Evolutionary conservation across 2,797 vertebrate genomes (phyloP), one percentile per base, ranked within the genome.

Genomic region (Cetoscarus ocellatus): DNA sequence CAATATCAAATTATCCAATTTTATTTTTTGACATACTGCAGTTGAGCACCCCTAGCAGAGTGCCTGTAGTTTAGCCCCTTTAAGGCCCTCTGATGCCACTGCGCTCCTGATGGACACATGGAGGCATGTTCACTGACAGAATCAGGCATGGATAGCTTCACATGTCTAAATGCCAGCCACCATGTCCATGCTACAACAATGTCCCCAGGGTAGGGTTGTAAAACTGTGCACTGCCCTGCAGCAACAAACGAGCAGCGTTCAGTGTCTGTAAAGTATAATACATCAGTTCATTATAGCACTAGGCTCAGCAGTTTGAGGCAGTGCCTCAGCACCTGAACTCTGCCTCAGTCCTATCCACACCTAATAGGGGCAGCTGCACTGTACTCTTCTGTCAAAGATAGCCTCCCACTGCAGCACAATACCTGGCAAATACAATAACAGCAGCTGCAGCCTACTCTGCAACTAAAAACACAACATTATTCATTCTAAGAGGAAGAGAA

Each of bases 91-190:
- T 72, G 76, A 61, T 61, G 62, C 66, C 70, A 84, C 67, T 83
- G 73, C 39, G 73, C 73, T 68, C 59, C 61, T 82, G 77, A 82
- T 65, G 80, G 85, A 87, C 86, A 86, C 70, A 62, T 82, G 73
- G 67, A 80, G 70, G 58, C 36, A 38, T 66, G 77, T 73, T 75
- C 82, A 40, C 70, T 86, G 86, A 88, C 83, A 82, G 78, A 80
- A 70, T 72, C 81, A 61, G 66, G 64, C 70, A 74, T 61, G 82
- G 75, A 79, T 75, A 73, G 75, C 80, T 84, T 84, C 87, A 74
- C 76, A 85, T 71, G 79, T 86, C 87, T 73, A 74, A 77, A 86
- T 78, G 70, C 76, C 79, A 87, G 73, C 61, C 72, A 61, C 69
- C 73, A 58, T 40, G 44, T 50, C 67, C 58, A 40, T 74, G 75